These are phyloP conservation scores for Sparidentex hasta DNA, from an alignment of 2,797 vertebrate species.

Conservation along the genomic window DNA sequence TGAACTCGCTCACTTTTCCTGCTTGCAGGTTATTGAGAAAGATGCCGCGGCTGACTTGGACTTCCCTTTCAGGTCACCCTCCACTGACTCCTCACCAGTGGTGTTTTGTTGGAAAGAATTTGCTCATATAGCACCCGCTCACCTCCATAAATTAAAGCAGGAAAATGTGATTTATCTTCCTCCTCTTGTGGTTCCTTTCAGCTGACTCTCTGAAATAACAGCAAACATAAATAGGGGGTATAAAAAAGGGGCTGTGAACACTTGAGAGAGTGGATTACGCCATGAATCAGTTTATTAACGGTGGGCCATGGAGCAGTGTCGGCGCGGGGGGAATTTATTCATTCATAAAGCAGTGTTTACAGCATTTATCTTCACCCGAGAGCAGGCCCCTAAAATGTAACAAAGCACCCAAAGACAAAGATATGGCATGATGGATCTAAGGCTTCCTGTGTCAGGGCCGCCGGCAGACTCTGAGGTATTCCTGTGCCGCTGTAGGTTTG, in stretches of 20 bases:
- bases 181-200: conserved; percentile 78
- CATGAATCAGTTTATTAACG: conserved; percentile 87
- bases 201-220: conserved; percentile 85
- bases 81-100: conserved; percentile 34
- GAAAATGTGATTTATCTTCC: conserved; percentile 82
- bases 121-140: conserved; percentile 68
- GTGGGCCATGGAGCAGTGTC: conserved; percentile 65
- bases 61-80: conserved; percentile 53
- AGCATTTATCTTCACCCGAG: conserved; percentile 83
- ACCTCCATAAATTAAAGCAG: conserved; percentile 80
- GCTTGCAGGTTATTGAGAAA: conserved; percentile 59
- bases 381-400: conserved; percentile 80
- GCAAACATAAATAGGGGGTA: conserved; percentile 84
- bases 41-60: conserved; percentile 36
- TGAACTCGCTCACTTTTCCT: conserved; percentile 56
- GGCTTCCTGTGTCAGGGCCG: conserved; percentile 68
- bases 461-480: conserved; percentile 57
- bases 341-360: conserved; percentile 86
- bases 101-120: conserved; percentile 59
- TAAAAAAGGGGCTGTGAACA: conserved; percentile 78
- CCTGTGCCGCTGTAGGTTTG: conserved; percentile 43
- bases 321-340: conserved; percentile 79
- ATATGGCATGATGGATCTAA: conserved; percentile 74
- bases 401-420: conserved; percentile 78
- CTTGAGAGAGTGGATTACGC: conserved; percentile 82